Percentiles rank a stretch among this genome's conserved stretches.
Evolutionary conservation across 2,888 invertebrate genomes (phyloP).

Genomic region (Sphinx pinastri): DNA sequence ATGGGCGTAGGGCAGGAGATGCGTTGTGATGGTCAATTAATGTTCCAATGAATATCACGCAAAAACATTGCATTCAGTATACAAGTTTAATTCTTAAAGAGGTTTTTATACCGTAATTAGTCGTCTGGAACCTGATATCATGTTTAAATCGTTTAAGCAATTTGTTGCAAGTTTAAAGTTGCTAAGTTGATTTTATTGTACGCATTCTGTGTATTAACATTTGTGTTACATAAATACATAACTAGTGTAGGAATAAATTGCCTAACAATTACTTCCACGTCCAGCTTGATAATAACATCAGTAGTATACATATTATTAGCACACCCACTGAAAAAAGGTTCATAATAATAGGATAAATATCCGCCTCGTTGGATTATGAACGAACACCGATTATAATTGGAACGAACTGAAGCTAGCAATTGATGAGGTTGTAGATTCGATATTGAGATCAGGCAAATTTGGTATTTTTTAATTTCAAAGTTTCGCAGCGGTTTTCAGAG

Average conservation of each 20-base stretch:
- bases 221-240: background rate
- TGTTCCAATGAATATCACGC: slow-evolving; percentile 1
- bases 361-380: background rate
- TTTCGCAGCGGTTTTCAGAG: too few species aligned
- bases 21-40: slow-evolving; percentile 2
- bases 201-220: background rate
- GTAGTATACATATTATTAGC: background rate
- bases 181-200: background rate
- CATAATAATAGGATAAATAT: background rate
- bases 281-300: background rate
- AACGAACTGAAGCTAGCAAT: background rate
- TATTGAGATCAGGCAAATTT: too few species aligned
- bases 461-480: too few species aligned
- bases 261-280: background rate
- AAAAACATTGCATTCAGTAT: slow-evolving; percentile 17
- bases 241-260: background rate
- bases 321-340: background rate
- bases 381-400: background rate
- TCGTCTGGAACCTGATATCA: background rate
- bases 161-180: background rate
- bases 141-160: background rate
- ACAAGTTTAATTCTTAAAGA: slow-evolving; percentile 16
- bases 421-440: too few species aligned
- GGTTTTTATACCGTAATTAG: background rate
- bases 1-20: background rate